Percentiles rank a stretch among this genome's conserved stretches.
Evolutionary conservation across 1,140 invertebrate species (phyloP).

Genomic region (Anagrus nilaparvatae): DNA sequence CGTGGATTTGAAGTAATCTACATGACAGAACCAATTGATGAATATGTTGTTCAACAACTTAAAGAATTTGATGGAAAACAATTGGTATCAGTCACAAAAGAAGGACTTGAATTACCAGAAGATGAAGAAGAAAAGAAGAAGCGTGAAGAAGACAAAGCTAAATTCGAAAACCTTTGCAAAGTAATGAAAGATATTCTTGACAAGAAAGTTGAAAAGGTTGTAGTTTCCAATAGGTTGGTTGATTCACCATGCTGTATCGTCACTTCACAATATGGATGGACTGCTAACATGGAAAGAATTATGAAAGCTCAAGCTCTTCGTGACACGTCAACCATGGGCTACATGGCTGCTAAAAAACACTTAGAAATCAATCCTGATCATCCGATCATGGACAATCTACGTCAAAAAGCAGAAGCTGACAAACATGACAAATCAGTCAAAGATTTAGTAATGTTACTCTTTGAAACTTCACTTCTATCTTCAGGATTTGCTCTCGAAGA

Average conservation of each 20-base stretch:
- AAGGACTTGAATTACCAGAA: constrained; percentile 94
- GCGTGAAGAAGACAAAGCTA: constrained; percentile 87
- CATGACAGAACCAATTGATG: constrained; percentile 98
- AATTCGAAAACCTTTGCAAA: constrained; percentile 93
- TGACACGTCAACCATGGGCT: constrained; percentile 94
- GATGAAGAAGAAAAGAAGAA: constrained; percentile 97
- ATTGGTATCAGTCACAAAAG: constrained; percentile 94
- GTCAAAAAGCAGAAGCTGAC: constrained; percentile 85
- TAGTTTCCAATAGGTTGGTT: constrained; percentile 87
- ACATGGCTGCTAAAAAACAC: constrained; percentile 98
- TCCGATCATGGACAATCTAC: constrained; percentile 82
- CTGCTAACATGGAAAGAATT: constrained; percentile 98
- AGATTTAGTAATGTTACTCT: constrained; percentile 84
- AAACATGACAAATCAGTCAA: constrained; percentile 98
- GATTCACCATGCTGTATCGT: constrained; percentile 98
- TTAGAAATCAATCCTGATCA: constrained; percentile 98
- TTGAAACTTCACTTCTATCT: constrained; percentile 82
- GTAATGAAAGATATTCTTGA: constrained; percentile 98
- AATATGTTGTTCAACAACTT: constrained; percentile 96
- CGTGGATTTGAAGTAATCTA: constrained; percentile 96
- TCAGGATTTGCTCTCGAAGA: constrained; percentile 89
- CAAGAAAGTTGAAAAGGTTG: constrained; percentile 96
- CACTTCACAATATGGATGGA: constrained; percentile 97
- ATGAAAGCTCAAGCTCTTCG: constrained; percentile 97
- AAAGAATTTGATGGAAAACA: constrained; percentile 97